Base-by-base conservation (phyloP, 2,113 vertebrate species). In the Poeciliopsis retropinna region DNA sequence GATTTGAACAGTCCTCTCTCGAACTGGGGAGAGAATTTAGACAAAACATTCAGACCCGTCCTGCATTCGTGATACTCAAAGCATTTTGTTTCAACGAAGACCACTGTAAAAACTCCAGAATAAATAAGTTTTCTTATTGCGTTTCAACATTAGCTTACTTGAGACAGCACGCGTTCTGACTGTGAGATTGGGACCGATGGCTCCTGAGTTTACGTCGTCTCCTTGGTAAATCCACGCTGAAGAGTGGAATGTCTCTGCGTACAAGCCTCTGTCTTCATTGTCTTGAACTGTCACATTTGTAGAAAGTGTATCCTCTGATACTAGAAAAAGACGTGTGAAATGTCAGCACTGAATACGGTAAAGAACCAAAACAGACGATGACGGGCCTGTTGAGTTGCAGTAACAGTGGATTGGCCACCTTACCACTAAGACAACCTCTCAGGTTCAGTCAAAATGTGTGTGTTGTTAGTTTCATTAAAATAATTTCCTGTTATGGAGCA, bases 221-320 rank as follows among this genome's bases (percentile, higher is more conserved):
- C 96, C 97, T 85, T 90, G 92, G 87, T 96, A 99, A 73, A 97
- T 92, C 96, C 97, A 97, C 1, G 96, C 93, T 28, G 95, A 92
- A 27, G 95, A 97, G 79, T 97, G 96, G 77, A 97, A 98, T 5
- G 94, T 97, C 89, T 98, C 97, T 1, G 94, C 95, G 68, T 98
- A 97, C 90, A 98, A 97, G 4, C 95, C 94, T 82, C 94, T 94
- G 17, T 95, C 95, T 30, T 97, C 94, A n/a, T 87, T 91, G 84
- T 95, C 93, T 72, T 64, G 66, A 74, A 93, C 63, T 12, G 92
- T 85, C 60, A 95, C 61, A 79, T 97, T 96, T 79, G 94, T 71
- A n/a, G 95, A 95, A 2, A 54, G 90, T 27, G 90, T 83, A 25
- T 97, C 96, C 73, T 98, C 96, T 10, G 96, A 97, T 37, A 95